Evolutionary conservation across 2,113 vertebrate genomes (phyloP).

Genomic region (Serilophus lunatus): DNA sequence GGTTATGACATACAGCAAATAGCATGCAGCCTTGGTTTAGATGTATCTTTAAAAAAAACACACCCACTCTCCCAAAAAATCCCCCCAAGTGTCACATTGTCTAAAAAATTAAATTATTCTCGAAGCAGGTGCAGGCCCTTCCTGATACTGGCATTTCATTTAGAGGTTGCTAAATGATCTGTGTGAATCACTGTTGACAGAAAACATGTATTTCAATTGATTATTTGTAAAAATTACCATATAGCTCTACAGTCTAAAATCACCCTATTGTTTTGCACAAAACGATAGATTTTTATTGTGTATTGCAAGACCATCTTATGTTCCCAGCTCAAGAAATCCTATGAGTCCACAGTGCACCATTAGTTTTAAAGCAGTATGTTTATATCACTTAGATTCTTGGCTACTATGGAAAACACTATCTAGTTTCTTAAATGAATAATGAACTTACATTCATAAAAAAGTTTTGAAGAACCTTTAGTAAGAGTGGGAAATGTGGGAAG

Average conservation of each 20-base stretch:
- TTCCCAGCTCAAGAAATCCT: neutral
- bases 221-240: conserved; percentile 27
- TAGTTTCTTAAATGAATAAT: conserved; percentile 38
- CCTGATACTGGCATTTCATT: neutral
- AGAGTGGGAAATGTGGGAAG: neutral
- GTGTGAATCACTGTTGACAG: neutral
- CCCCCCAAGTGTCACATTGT: neutral
- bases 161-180: neutral
- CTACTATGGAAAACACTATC: conserved; percentile 36
- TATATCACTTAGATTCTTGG: neutral
- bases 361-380: conserved; percentile 48
- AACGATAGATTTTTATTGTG: neutral
- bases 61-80: neutral
- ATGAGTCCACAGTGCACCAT: neutral
- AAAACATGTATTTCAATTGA: neutral
- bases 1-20: conserved; percentile 56
- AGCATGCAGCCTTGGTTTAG: neutral
- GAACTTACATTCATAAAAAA: neutral
- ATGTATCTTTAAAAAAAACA: conserved; percentile 2
- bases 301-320: conserved; percentile 22
- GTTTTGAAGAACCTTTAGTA: neutral
- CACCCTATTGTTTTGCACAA: neutral
- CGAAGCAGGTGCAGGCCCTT: neutral
- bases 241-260: conserved; percentile 38
- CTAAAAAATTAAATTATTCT: conserved; percentile 4